Conservation (phyloP, 2,888 invertebrate genomes). For the Conchocele bisecta region DNA sequence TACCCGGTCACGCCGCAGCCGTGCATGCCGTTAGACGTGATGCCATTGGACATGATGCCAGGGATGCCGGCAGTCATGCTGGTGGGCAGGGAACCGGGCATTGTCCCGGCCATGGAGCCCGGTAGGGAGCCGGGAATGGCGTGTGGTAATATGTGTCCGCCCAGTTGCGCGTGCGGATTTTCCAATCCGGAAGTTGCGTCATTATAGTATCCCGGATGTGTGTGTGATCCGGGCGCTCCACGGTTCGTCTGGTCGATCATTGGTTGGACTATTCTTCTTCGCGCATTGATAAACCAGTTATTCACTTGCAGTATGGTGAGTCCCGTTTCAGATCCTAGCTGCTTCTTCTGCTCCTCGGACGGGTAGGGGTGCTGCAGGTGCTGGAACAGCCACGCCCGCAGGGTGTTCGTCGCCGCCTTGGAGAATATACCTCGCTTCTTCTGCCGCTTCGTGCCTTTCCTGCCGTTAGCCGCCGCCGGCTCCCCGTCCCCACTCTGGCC, state of each 20-base stretch:
- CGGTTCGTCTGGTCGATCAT: slow-evolving; percentile 63
- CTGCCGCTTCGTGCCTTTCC: slow-evolving; percentile 46
- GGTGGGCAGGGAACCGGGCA: slow-evolving; percentile 32
- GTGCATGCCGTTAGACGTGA: slow-evolving; percentile 3
- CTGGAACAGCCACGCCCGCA: slow-evolving; percentile 60
- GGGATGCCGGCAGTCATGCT: slow-evolving; percentile 41
- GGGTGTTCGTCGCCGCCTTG: slow-evolving; percentile 59
- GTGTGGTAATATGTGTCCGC: slow-evolving; percentile 8
- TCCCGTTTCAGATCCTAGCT: slow-evolving; percentile 57
- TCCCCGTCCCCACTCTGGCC: slow-evolving; percentile 26
- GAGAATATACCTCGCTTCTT: slow-evolving; percentile 61
- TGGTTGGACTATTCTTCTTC: slow-evolving; percentile 60
- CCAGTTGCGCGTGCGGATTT: slow-evolving; percentile 33
- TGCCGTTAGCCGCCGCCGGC: slow-evolving; percentile 13
- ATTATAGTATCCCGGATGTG: slow-evolving; percentile 48
- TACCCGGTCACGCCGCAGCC: slow-evolving; percentile 27
- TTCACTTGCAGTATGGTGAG: slow-evolving; percentile 61
- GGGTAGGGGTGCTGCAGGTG: slow-evolving; percentile 61
- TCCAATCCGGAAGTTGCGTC: slow-evolving; percentile 43
- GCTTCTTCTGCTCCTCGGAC: slow-evolving; percentile 62
- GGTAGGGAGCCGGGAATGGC: slow-evolving; percentile 16
- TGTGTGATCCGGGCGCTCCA: slow-evolving; percentile 51
- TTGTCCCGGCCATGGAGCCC: slow-evolving; percentile 27
- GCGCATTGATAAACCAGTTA: slow-evolving; percentile 62
- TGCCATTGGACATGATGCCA: neutral